These are phyloP conservation scores for Leptopilina syphax DNA, from an alignment of 2,888 invertebrate genomes.

Conservation along the genomic window DNA sequence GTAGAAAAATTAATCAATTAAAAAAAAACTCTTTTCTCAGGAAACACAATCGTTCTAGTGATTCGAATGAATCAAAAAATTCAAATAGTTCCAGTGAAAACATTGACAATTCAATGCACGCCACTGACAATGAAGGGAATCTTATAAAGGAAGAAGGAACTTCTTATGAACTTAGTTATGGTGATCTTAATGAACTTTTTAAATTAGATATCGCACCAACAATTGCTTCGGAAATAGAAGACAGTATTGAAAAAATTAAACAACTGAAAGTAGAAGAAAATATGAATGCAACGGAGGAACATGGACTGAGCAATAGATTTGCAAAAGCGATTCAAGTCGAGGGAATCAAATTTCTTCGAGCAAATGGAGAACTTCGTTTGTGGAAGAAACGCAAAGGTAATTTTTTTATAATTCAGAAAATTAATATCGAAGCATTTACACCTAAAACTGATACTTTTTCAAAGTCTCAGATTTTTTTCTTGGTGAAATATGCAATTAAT, in stretches of 20 bases:
- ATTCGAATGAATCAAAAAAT: conserved; percentile 42
- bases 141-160: conserved; percentile 45
- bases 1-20: conserved; percentile 2
- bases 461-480: too few species aligned
- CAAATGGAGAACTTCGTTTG: conserved; percentile 64
- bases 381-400: conserved; percentile 62
- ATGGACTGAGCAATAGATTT: conserved; percentile 53
- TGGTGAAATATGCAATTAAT: too few species aligned
- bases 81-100: neutral
- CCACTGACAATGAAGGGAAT: conserved; percentile 43
- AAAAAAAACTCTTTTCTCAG: neutral
- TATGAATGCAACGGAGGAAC: conserved; percentile 54
- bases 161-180: conserved; percentile 53
- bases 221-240: conserved; percentile 58
- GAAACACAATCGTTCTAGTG: conserved; percentile 23
- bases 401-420: neutral
- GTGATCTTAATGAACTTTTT: conserved; percentile 54
- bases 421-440: too few species aligned
- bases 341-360: conserved; percentile 44
- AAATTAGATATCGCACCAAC: conserved; percentile 54
- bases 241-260: conserved; percentile 56
- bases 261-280: conserved; percentile 61
- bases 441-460: too few species aligned
- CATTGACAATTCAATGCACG: conserved; percentile 18
- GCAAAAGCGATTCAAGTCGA: conserved; percentile 13